Evolutionary conservation across 2,113 vertebrate genomes (phyloP).

Genomic region (Castor canadensis): DNA sequence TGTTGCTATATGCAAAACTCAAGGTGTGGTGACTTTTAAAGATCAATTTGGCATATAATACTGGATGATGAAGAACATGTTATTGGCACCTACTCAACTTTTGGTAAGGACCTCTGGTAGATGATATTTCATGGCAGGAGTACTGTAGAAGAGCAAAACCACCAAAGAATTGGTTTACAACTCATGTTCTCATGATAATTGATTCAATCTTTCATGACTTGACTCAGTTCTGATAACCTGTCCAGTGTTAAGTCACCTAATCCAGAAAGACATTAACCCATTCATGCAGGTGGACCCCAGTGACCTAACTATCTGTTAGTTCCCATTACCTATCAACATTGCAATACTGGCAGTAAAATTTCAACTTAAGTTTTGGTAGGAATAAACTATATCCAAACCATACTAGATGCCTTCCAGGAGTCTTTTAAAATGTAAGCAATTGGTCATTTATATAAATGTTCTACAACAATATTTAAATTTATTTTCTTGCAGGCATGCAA

Average conservation of each 20-base stretch:
- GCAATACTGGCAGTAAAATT: neutral
- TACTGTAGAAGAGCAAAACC: neutral
- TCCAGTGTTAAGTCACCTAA: no score
- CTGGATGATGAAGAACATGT: neutral
- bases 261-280: neutral
- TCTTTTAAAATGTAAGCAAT: neutral
- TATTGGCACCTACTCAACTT: neutral
- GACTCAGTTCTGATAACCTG: neutral
- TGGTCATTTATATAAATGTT: neutral
- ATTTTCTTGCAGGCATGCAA: neutral
- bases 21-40: no score
- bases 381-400: neutral
- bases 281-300: neutral
- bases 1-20: no score
- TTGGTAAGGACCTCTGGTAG: neutral
- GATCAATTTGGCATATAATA: no score
- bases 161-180: no score
- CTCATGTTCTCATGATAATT: neutral
- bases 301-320: neutral
- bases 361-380: neutral
- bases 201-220: neutral
- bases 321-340: neutral
- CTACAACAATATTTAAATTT: slow-evolving; percentile 21
- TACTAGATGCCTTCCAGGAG: neutral
- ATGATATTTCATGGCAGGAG: neutral